A percentile compares a stretch with the other conserved stretches of the same genome.
These are phyloP conservation scores for Okapia johnstoni DNA, from an alignment of 2,113 vertebrate genomes.

Conservation along the genomic window DNA sequence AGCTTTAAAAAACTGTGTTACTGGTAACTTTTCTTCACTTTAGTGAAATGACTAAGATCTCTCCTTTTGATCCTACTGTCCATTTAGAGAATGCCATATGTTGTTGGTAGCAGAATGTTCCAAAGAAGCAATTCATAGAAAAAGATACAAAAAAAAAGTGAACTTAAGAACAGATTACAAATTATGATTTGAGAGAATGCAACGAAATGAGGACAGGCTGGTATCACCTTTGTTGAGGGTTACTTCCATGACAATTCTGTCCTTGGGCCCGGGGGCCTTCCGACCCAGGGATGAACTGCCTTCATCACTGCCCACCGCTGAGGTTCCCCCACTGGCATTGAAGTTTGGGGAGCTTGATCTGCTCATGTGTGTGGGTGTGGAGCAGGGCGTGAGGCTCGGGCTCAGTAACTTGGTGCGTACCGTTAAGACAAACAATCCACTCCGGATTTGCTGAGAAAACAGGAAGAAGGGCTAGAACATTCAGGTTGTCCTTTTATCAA, in stretches of 20 bases:
- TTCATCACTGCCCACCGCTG: constrained; percentile 75
- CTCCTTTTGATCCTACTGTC: background rate
- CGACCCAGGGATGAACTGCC: constrained; percentile 75
- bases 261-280: constrained; percentile 91
- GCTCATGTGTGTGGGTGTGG: constrained; percentile 90
- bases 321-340: constrained; percentile 76
- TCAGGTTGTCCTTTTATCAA: background rate
- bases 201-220: fast-evolving
- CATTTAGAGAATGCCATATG: background rate
- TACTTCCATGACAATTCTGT: constrained; percentile 96
- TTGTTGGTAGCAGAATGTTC: background rate
- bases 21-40: background rate
- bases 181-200: background rate
- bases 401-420: constrained; percentile 95
- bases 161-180: background rate
- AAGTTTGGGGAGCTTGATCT: constrained; percentile 93
- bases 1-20: background rate
- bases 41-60: background rate
- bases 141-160: background rate
- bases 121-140: background rate
- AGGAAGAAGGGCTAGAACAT: background rate
- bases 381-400: constrained; percentile 93
- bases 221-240: constrained; percentile 92
- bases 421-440: constrained; percentile 93
- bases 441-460: constrained; percentile 91